These are phyloP conservation scores for Mylabris phalerata DNA, from an alignment of 1,140 invertebrate genomes.

Conservation along the genomic window DNA sequence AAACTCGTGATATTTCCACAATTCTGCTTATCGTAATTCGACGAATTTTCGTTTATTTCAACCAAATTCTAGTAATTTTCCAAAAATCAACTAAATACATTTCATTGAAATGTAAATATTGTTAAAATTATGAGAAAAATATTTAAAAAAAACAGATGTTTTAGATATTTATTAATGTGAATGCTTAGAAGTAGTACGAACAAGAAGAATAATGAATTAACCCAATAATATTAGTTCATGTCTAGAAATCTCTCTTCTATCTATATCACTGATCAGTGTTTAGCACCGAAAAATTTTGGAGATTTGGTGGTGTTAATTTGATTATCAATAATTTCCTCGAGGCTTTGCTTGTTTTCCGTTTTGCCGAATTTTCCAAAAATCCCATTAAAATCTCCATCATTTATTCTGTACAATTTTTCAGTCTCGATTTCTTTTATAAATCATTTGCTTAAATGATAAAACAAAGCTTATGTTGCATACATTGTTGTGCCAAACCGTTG, in stretches of 20 bases:
- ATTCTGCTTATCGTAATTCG: neutral
- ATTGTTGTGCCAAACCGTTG: constrained; percentile 36
- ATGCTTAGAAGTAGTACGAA: constrained; percentile 28
- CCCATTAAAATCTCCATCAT: too few relatives aligned
- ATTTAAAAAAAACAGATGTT: constrained; percentile 30
- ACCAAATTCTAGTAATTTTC: neutral
- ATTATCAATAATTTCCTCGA: too few relatives aligned
- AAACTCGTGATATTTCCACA: neutral
- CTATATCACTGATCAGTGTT: constrained; percentile 30
- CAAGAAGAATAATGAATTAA: constrained; percentile 17
- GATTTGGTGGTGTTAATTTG: neutral
- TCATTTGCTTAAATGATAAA: neutral
- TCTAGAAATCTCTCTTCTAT: constrained; percentile 24
- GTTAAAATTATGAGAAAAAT: constrained; percentile 30
- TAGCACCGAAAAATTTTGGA: constrained; percentile 21
- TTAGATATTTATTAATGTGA: constrained; percentile 41
- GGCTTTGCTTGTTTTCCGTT: too few relatives aligned
- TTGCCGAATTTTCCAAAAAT: too few relatives aligned
- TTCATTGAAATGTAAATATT: constrained; percentile 39
- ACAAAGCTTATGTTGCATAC: constrained; percentile 16
- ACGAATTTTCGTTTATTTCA: neutral
- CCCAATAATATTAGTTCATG: constrained; percentile 27
- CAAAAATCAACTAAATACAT: constrained; percentile 28
- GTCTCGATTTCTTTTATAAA: constrained; percentile 2
- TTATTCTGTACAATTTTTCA: neutral